A percentile compares a stretch with the other conserved stretches of the same genome.
Evolutionary conservation across 2,113 vertebrate species (phyloP).

Genomic region (Mustela lutreola): DNA sequence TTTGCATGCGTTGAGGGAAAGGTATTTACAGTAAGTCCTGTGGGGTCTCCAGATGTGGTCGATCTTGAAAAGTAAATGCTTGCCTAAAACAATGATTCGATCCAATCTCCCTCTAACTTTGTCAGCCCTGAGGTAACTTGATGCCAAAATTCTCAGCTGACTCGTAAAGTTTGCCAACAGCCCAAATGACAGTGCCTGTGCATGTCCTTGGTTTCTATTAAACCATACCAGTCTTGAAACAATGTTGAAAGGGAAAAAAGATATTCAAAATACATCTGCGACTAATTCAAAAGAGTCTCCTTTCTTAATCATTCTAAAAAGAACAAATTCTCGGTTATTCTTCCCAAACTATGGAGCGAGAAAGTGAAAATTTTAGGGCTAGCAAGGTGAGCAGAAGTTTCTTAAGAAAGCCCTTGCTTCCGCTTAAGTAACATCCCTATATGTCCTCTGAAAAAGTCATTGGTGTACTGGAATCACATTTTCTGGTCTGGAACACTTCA

Average conservation of each 20-base stretch:
- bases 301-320: not conserved
- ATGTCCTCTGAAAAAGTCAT: not conserved
- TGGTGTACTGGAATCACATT: not conserved
- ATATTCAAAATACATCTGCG: not conserved
- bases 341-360: not conserved
- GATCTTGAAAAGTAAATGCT: not conserved
- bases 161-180: not conserved
- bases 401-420: not conserved
- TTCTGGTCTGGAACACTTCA: not conserved
- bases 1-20: not conserved
- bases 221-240: not conserved
- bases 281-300: not conserved
- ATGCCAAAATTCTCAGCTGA: not conserved
- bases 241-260: not conserved
- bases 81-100: not conserved
- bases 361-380: not conserved
- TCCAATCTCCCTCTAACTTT: not conserved
- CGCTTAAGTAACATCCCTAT: not conserved
- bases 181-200: not conserved
- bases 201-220: not conserved
- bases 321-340: not conserved
- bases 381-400: not conserved
- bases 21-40: not conserved
- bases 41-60: not conserved
- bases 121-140: not conserved